A percentile compares a stretch with the other conserved stretches of the same genome.
phyloP scores from a whole-genome alignment of 2,797 vertebrate species.

The Darevskia nairensis region DNA sequence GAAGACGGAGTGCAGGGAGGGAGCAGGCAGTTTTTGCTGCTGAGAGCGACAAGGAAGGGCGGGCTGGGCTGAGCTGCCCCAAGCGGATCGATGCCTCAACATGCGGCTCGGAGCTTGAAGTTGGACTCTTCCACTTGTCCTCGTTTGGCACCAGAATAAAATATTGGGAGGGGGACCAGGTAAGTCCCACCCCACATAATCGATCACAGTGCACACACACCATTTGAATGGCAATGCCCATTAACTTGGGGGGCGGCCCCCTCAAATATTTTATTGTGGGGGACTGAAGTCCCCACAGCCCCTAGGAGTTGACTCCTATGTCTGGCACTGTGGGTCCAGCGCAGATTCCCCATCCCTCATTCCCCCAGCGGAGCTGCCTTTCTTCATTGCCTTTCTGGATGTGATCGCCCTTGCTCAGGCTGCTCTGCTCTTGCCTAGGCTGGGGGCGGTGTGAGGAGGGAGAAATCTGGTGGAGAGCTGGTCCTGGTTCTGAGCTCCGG shows the following conservation, averaged over 20 bases:
- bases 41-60: background rate
- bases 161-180: too few relatives aligned
- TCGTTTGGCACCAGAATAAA: background rate
- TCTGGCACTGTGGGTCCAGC: background rate
- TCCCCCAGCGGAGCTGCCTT: too few relatives aligned
- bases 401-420: too few relatives aligned
- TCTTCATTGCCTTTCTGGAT: too few relatives aligned
- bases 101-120: constrained; percentile 46
- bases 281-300: too few relatives aligned
- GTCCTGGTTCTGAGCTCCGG: background rate
- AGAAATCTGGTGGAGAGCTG: background rate
- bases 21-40: background rate
- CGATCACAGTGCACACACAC: too few relatives aligned
- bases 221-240: too few relatives aligned
- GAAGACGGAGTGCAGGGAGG: constrained; percentile 27
- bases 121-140: background rate
- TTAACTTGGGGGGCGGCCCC: too few relatives aligned
- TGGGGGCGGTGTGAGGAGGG: background rate
- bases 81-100: constrained; percentile 26
- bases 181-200: too few relatives aligned
- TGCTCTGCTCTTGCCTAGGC: background rate
- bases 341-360: background rate
- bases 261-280: too few relatives aligned
- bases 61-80: background rate
- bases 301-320: too few relatives aligned